Base-by-base conservation (phyloP, 2,113 vertebrate genomes). In the Fulica atra region DNA sequence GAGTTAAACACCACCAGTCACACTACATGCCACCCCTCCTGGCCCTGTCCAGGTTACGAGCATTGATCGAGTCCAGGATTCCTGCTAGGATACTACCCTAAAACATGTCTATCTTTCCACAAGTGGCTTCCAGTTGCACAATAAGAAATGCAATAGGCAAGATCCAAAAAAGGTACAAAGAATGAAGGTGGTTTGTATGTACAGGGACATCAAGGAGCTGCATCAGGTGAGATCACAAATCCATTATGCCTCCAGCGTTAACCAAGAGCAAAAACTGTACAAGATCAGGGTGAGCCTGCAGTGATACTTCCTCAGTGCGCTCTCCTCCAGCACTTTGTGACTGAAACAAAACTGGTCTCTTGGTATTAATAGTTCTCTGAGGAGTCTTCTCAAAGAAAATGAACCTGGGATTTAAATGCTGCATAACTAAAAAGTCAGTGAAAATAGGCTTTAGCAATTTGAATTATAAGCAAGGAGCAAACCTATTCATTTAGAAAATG, bases 311-410 rank as follows among this genome's bases (percentile, higher is more conserved):
- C 66, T 51, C 78, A 40, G 38, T 31, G 60, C 9, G 23, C 42
- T 29, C 54, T 68, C 44, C 59, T 44, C 35, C 44, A 85, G 44
- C 10, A 66, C 85, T 82, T 29, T 24, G 38, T 61, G 63, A 92
- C 68, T 50, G 74, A 92, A 82, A 11, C 59, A 80, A 50, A 92
- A 80, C 66, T 11, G 13, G 13, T n/a, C 36, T 29, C 63, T 69
- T 57, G 31, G 36, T 51, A 86, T 86, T 61, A 86, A 94, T 42
- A 90, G n/a, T 9, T 25, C 66, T 83, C 46, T 85, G 66, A 92
- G 36, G 40, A 83, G 57, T 88, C 59, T 77, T 81, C 71, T 92
- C 50, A 94, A 90, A 73, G 61, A 89, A 91, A 96, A 94, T 42
- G 10, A 97, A 93, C 8, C 79, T 74, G 46, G 50, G 71, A 77